phyloP scores from a whole-genome alignment of 2,888 invertebrate species.

The Campopleginae sp. region DNA sequence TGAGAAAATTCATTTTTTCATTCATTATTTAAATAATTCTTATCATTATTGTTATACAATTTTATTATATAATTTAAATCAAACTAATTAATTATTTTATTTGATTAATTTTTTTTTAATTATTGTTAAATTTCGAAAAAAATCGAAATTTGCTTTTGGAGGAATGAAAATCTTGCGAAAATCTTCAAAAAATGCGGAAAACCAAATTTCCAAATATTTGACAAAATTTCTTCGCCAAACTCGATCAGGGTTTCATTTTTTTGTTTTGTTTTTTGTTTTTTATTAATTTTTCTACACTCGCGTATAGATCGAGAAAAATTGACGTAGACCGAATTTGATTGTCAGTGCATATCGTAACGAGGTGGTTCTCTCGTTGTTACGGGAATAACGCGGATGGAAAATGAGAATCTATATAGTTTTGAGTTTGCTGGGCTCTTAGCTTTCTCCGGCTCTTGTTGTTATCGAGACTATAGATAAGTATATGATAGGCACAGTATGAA shows the following conservation, averaged over 20 bases:
- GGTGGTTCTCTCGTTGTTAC: neutral
- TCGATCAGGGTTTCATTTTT: neutral
- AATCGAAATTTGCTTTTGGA: neutral
- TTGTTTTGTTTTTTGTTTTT: neutral
- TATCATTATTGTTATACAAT: too few relatives aligned
- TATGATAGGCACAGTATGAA: slow-evolving; percentile 55
- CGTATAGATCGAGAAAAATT: neutral
- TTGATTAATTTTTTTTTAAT: too few relatives aligned
- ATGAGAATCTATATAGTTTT: neutral
- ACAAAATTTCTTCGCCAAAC: neutral
- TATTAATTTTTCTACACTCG: too few relatives aligned
- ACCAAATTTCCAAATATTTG: neutral
- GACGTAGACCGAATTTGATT: neutral
- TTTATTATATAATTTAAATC: too few relatives aligned
- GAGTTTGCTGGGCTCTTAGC: slow-evolving; percentile 41
- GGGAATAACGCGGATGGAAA: neutral
- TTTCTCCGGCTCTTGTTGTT: slow-evolving; percentile 59
- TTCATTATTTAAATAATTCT: too few relatives aligned
- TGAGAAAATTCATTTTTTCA: neutral
- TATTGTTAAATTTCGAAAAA: neutral
- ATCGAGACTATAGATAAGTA: slow-evolving; percentile 60
- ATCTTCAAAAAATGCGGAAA: too few relatives aligned
- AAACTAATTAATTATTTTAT: too few relatives aligned
- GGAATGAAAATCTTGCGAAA: neutral
- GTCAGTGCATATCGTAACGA: slow-evolving; percentile 2